Conservation (phyloP, 2,797 vertebrate species). For the Graptemys geographica region DNA sequence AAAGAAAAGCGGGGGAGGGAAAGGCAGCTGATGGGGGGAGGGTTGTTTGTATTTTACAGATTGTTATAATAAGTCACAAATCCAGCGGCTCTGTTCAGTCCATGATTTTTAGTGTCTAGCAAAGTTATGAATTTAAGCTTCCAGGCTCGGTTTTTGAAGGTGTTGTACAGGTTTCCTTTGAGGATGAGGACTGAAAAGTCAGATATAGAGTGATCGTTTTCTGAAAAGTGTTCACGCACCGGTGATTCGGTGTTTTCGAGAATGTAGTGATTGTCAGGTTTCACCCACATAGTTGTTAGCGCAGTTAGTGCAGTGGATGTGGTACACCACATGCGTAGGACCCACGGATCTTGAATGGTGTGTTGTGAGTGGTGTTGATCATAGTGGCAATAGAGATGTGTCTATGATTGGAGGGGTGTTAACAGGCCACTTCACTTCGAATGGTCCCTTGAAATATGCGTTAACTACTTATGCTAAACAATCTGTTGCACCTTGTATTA, state of each 20-base stretch:
- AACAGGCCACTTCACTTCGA: too few species aligned
- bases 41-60: not conserved
- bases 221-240: not conserved
- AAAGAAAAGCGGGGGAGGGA: not conserved
- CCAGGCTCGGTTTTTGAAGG: not conserved
- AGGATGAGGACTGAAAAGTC: not conserved
- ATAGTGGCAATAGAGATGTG: too few species aligned
- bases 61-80: not conserved
- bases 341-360: too few species aligned
- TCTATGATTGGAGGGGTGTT: too few species aligned
- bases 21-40: not conserved
- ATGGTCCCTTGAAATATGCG: too few species aligned
- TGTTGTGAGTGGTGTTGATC: too few species aligned
- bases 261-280: not conserved
- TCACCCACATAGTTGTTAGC: not conserved
- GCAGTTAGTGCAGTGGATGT: not conserved
- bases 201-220: not conserved
- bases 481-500: too few species aligned
- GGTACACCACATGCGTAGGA: too few species aligned
- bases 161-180: not conserved
- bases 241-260: not conserved
- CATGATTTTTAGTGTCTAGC: not conserved
- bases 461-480: too few species aligned
- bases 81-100: not conserved
- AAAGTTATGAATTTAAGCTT: not conserved